Evolutionary conservation across 1,140 invertebrate genomes (phyloP), one percentile per base, ranked within the genome.

Genomic region (Maniola jurtina): DNA sequence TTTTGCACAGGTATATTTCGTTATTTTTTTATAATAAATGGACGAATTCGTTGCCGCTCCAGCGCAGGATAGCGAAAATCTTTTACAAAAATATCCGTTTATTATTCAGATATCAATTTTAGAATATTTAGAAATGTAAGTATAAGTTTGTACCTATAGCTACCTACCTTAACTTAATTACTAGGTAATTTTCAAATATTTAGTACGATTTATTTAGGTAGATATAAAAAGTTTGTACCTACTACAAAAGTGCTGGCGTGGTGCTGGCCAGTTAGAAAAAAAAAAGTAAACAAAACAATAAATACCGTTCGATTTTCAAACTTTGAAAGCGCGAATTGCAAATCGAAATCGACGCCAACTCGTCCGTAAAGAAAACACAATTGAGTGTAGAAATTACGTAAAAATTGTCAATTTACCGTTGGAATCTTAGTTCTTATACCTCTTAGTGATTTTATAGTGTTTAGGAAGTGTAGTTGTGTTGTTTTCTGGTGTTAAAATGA

Each of bases 401-500:
- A 55, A 55, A 58, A 48, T 56, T 52, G 61, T 63, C 56, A 34
- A 42, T 61, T 56, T 47, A 36, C 50, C 58, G 48, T 58, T 58
- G 15, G 56, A 16, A 42, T 42, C 13, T 42, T 42, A 42, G 40
- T 42, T 9, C 9, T 42, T 42, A 42, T 42, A 10, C 25, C 38
- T 11, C 42, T 11, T 61, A 56, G 58, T 42, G 52, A 57, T 59
- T 60, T 45, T 45, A n/a, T n/a, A 45, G 42, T 63, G 45, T 45
- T 60, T 64, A 67, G 61, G 64, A 62, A 25, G 34, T 64, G 57
- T 54, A 11, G 50, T 65, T 5, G 48, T 52, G 48, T 8, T 52
- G 48, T 42, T 42, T 42, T 25, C 25, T 57, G 15, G 66, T 75
- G 63, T 55, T 72, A 75, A 81, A 71, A 90, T 90, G 88, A 86